phyloP scores from a whole-genome alignment of 1,140 invertebrate species.

The Drosophila kepulauana region DNA sequence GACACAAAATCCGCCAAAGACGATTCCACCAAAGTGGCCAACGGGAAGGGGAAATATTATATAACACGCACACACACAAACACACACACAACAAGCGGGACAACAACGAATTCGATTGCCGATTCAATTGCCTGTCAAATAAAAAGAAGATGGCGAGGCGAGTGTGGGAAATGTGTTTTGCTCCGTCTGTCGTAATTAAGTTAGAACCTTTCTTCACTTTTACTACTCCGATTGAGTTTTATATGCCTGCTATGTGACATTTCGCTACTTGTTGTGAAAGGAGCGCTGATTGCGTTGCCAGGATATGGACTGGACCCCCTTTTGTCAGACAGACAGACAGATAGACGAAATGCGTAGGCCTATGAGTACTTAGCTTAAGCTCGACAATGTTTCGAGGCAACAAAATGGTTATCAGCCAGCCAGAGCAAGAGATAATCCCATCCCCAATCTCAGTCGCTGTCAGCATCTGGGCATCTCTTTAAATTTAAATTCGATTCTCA shows the following conservation, averaged over 20 bases:
- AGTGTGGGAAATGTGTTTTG: slow-evolving; percentile 13
- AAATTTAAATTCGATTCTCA: slow-evolving; percentile 4
- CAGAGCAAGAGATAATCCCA: slow-evolving; percentile 10
- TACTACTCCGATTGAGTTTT: slow-evolving; percentile 21
- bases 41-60: background rate
- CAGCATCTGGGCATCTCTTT: slow-evolving; percentile 1
- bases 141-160: slow-evolving; percentile 19
- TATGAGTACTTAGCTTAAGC: slow-evolving; percentile 39
- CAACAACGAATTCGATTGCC: slow-evolving; percentile 52
- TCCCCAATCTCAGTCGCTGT: background rate
- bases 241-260: slow-evolving; percentile 2
- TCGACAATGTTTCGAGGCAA: slow-evolving; percentile 23
- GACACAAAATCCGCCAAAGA: slow-evolving; percentile 17
- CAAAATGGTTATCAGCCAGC: slow-evolving; percentile 24
- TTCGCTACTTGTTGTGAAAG: slow-evolving; percentile 25
- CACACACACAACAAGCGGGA: background rate
- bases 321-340: background rate
- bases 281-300: slow-evolving; percentile 43
- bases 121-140: slow-evolving; percentile 62
- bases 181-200: slow-evolving; percentile 68
- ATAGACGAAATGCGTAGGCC: background rate
- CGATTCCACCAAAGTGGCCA: background rate
- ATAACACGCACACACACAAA: background rate
- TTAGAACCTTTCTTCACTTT: slow-evolving; percentile 65
- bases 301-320: slow-evolving; percentile 14